These are phyloP conservation scores for Plebejus anna DNA, from an alignment of 2,888 invertebrate genomes.

Conservation along the genomic window DNA sequence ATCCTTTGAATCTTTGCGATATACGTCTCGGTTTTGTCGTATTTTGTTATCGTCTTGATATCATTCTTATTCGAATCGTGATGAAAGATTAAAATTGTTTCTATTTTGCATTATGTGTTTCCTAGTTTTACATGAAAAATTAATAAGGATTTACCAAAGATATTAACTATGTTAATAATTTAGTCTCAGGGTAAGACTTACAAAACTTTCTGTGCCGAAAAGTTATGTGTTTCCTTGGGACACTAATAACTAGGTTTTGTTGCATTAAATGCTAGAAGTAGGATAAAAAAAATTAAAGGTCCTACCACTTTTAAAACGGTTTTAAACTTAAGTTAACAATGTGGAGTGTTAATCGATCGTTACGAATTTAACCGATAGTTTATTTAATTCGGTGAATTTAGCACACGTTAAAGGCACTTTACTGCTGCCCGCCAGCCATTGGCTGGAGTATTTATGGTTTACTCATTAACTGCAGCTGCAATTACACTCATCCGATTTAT, in stretches of 20 bases:
- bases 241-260: neutral
- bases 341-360: conserved; percentile 8
- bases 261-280: too few species aligned
- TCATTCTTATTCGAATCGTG: neutral
- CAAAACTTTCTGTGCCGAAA: neutral
- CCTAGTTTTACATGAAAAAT: too few species aligned
- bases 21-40: neutral
- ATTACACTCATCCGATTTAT: conserved; percentile 15
- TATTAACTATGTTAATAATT: neutral
- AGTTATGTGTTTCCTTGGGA: neutral
- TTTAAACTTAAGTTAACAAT: conserved; percentile 1
- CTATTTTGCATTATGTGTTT: neutral
- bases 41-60: neutral
- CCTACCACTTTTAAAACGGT: neutral
- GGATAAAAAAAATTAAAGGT: too few species aligned
- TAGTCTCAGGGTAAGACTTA: neutral
- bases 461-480: conserved; percentile 23
- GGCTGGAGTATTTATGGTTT: conserved; percentile 22
- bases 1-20: neutral
- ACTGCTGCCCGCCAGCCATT: conserved; percentile 27
- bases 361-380: conserved; percentile 23
- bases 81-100: neutral
- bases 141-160: neutral
- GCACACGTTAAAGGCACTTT: conserved; percentile 28
- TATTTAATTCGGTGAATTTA: conserved; percentile 28